Base-by-base conservation (phyloP, 2,797 vertebrate species). In the Selene dorsalis region DNA sequence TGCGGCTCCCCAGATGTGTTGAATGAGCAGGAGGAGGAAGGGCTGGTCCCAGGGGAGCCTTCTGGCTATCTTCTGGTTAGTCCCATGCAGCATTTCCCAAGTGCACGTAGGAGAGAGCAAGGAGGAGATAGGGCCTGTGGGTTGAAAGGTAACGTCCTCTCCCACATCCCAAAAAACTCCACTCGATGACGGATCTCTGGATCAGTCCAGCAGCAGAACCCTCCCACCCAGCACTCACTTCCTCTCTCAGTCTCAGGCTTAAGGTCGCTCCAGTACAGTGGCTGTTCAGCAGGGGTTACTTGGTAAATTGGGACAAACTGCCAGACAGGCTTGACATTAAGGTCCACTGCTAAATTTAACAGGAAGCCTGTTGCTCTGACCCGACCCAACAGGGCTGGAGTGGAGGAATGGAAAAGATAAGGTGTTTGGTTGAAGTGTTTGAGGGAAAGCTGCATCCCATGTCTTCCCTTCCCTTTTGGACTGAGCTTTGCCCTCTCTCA, bases 1-100 rank as follows among this genome's bases (percentile, higher is more conserved):
- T 66, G 70, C 73, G 64, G 69, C 81, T 83, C 62, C 45, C 62
- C 87, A 89, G 75, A 87, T 87, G 87, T 88, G 86, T 82, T 79
- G 86, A 85, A 69, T 73, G 86, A 91, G 70, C 61, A 78, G 75
- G 65, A 70, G 63, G 60, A 83, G 85, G 73, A 79, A 80, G 55
- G 68, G 68, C 52, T 11, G 47, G 17, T 76, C 77, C 56, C 62
- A 0, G 1, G 18, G 24, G 55, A 62, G 50, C 68, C 52, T 60
- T 30, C 64, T 69, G 3, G 50, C 61, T 53, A 50, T 80, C 69
- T 56, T 20, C 71, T 48, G 64, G 62, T 86, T 82, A 68, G 22
- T 71, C 58, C 28, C 28, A 4, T 53, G 30, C 73, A 77, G 26
- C 6, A 6, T 73, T 77, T 82, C 59, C 35, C 53, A 1, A 1